Conservation (phyloP, 1,140 invertebrate species). For the Gonioctena quinquepunctata region DNA sequence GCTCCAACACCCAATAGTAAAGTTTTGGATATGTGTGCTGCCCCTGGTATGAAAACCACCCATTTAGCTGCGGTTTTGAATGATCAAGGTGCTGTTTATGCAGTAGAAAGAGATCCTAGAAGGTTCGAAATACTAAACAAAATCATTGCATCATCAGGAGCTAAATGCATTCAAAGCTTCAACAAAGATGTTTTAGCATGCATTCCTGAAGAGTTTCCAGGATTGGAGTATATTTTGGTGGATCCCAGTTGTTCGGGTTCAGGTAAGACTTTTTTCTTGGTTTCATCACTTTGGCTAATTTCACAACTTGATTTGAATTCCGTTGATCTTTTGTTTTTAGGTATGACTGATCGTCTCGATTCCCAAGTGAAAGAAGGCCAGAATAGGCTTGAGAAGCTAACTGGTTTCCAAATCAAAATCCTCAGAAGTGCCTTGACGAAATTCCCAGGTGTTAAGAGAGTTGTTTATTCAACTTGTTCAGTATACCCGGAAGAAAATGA, state of each 20-base stretch:
- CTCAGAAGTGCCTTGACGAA: slow-evolving; percentile 80
- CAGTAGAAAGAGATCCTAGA: slow-evolving; percentile 75
- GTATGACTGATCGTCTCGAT: slow-evolving; percentile 58
- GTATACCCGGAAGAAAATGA: slow-evolving; percentile 91
- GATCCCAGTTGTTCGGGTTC: slow-evolving; percentile 96
- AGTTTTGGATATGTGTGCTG: slow-evolving; percentile 92
- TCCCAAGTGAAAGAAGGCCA: slow-evolving; percentile 47
- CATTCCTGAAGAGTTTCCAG: slow-evolving; percentile 63
- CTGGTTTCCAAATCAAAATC: slow-evolving; percentile 83
- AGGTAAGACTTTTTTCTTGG: slow-evolving; percentile 66
- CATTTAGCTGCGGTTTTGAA: slow-evolving; percentile 83
- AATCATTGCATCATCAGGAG: slow-evolving; percentile 66
- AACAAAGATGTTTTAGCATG: slow-evolving; percentile 75
- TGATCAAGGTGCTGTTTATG: slow-evolving; percentile 80
- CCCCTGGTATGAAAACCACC: slow-evolving; percentile 94
- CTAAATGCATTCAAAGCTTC: slow-evolving; percentile 68
- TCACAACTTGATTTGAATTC: not conserved
- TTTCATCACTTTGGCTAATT: not conserved
- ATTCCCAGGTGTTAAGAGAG: slow-evolving; percentile 81
- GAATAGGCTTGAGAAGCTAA: slow-evolving; percentile 69
- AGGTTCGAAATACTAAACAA: slow-evolving; percentile 69
- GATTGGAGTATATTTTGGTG: slow-evolving; percentile 88
- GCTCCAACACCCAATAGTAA: slow-evolving; percentile 68
- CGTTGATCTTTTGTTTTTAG: slow-evolving; percentile 28
- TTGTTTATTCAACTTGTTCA: slow-evolving; percentile 97